Base-by-base conservation (phyloP, 2,113 vertebrate species). In the Porphyrio hochstetteri region DNA sequence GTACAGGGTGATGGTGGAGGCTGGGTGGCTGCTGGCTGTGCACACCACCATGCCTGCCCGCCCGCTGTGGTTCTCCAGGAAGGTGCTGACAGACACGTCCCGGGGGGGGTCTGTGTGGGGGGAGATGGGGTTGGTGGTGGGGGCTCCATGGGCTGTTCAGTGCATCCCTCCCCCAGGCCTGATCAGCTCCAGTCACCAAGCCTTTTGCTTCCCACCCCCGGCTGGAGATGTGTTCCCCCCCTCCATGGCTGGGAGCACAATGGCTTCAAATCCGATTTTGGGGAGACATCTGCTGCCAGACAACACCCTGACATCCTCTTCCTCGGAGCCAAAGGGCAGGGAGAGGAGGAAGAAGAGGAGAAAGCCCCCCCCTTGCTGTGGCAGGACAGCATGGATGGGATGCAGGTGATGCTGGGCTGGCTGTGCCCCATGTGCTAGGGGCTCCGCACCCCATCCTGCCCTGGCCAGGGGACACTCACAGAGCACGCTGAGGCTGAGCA, bases 41-140 rank as follows among this genome's bases (percentile, higher is more conserved):
- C 98, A 98, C 68, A 93, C 75, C 48, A 98, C 84, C 44, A 98
- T 95, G 50, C 97, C 98, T 86, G 55, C 76, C 31, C 24, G 61
- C 20, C 97, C 97, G 2, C 31, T 24, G 15, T 65, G 92, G 21
- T 83, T 97, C 80, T 98, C 97, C 93, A 98, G 84, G 90, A 98
- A 98, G 44, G 95, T 92, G 1, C 79, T 97, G n/a, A 98, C 3
- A 5, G 92, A 92, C 10, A 98, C 95, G 0, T 29, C 90, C 50
- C 78, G 80, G 1, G 98, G 98, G 2, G 98, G 52, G 40, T 98
- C 98, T 98, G 91, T 0, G 7, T 1, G 11, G 40, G 40, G 28
- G n/a, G 38, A 78, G 14, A 8, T 1, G 13, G 16, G 57, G 78
- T 5, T 48, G 81, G 20, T 0, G 5, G 20, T 0, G 48, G 38